Base-by-base conservation (phyloP, 2,888 invertebrate species). In the Encarsia formosa region DNA sequence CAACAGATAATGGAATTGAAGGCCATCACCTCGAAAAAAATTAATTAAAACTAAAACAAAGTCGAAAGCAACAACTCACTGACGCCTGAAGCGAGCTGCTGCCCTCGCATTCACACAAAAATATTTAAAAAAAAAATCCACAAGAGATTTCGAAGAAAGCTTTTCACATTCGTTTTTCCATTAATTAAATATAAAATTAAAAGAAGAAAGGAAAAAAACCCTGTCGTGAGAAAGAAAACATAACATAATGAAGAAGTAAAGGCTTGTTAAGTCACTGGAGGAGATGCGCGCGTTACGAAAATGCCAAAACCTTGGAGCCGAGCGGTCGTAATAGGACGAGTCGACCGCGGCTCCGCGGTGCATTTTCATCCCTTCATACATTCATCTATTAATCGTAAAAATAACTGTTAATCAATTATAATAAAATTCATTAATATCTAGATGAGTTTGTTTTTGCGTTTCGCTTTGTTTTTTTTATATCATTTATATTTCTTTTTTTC, bases 221-320 rank as follows among this genome's bases (percentile, higher is more conserved):
- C 55, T 48, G 44, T 44, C n/a, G 43, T 51, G 37, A 37, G 37
- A 49, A 22, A 13, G 37, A 45, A 32, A 42, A 42, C 43, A 29
- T 5, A 34, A 34, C 5, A 15, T 49, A 34, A 32, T 13, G 23
- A 38, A 15, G 44, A 32, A 24, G 20, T 23, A 11, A 20, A 9
- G 34, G 35, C 42, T 11, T 8, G 16, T 18, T 39, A 61, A 73
- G 73, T 70, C 70, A 66, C 59, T 72, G 73, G 71, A 73, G 72
- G 73, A 73, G 68, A 70, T 67, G 70, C 60, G 42, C 44, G 70
- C 60, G 42, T 44, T 9, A 15, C 5, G 39, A 49, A 54, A 57
- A 57, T 54, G 48, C 49, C 45, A 57, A 64, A 67, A 73, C 73
- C 70, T 67, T 68, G 66, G 63, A 58, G 60, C 67, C 65, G 59